Evolutionary conservation across 2,888 invertebrate species (phyloP).

Genomic region (Sinodicranocentrus sp.): DNA sequence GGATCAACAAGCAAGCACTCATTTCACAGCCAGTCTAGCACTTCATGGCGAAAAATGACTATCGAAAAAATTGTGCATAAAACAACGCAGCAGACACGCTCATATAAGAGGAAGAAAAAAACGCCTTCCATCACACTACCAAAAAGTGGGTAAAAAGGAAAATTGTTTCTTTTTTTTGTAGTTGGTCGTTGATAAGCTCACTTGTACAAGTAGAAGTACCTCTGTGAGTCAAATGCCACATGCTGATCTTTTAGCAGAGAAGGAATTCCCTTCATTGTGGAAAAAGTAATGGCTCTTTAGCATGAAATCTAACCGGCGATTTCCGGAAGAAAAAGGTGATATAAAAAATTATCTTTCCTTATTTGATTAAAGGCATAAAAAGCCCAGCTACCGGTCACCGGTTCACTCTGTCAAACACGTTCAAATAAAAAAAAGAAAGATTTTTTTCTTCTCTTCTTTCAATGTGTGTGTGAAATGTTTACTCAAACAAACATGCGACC

Average conservation of each 20-base stretch:
- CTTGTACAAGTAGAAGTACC: conserved; percentile 2
- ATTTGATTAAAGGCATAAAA: conserved; percentile 68
- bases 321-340: conserved; percentile 70
- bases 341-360: conserved; percentile 68
- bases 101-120: no score
- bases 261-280: conserved; percentile 54
- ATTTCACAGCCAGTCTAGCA: conserved; percentile 13
- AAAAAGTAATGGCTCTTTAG: conserved; percentile 62
- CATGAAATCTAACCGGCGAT: conserved; percentile 68
- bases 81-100: no score
- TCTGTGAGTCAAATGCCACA: conserved; percentile 38
- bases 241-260: conserved; percentile 54
- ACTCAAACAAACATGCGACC: conserved; percentile 58
- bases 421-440: no score
- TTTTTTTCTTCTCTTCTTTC: conserved; percentile 40
- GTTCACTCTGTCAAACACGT: conserved; percentile 58
- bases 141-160: conserved; percentile 6
- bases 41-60: no score
- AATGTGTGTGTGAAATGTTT: conserved; percentile 34
- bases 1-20: conserved; percentile 44
- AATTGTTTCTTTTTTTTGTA: conserved; percentile 39
- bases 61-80: no score
- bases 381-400: conserved; percentile 66
- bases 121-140: not conserved
- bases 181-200: conserved; percentile 25